Evolutionary conservation across 92 coral and sea anemone genomes (phyloP).

Genomic region (Phymanthus crucifer): DNA sequence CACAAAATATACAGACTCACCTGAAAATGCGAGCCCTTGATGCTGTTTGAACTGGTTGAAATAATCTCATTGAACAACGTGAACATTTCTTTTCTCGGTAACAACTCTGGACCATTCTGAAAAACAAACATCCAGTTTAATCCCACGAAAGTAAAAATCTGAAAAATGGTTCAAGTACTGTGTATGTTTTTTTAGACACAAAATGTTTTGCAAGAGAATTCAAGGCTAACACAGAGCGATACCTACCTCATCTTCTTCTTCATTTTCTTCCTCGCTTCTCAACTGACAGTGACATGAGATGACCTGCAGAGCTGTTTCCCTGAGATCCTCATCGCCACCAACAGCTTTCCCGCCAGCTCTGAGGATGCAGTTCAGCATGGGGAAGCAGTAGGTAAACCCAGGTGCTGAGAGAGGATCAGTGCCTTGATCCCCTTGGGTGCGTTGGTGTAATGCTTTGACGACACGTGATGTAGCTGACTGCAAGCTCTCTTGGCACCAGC

Average conservation of each 20-base stretch:
- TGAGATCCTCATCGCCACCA: slow-evolving; percentile 71
- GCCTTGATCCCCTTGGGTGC: slow-evolving; percentile 1
- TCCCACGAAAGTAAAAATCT: too few species aligned
- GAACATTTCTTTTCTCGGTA: slow-evolving; percentile 87
- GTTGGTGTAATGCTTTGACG: slow-evolving; percentile 52
- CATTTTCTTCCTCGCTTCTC: slow-evolving; percentile 57
- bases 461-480: slow-evolving; percentile 61
- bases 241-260: slow-evolving; percentile 46
- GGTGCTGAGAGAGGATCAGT: slow-evolving; percentile 66
- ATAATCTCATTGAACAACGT: slow-evolving; percentile 70
- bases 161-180: too few species aligned
- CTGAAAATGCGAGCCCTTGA: slow-evolving; percentile 85
- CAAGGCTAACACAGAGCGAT: too few species aligned
- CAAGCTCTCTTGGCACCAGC: slow-evolving; percentile 75
- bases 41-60: slow-evolving; percentile 74
- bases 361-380: slow-evolving; percentile 74
- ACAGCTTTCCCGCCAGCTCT: slow-evolving; percentile 72
- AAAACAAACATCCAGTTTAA: neutral
- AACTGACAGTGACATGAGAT: slow-evolving; percentile 77
- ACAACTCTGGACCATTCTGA: slow-evolving; percentile 86
- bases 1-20: slow-evolving; percentile 30
- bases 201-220: neutral
- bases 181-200: too few species aligned
- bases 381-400: slow-evolving; percentile 87
- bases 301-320: slow-evolving; percentile 68